Conservation (phyloP, 2,113 vertebrate species). For the Mirounga angustirostris region DNA sequence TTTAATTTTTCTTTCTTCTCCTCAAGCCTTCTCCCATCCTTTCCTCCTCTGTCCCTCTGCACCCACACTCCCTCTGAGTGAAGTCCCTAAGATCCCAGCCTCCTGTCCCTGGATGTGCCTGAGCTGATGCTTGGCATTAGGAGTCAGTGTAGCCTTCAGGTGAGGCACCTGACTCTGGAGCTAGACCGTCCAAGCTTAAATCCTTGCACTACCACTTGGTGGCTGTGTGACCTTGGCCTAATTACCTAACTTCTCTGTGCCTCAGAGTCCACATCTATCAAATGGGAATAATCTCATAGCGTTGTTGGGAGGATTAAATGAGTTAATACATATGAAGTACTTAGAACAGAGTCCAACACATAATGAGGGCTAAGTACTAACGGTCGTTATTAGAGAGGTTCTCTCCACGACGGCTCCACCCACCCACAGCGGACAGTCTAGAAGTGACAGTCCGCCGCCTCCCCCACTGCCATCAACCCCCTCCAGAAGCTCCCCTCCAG, state of each 20-base stretch:
- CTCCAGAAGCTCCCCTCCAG: not conserved
- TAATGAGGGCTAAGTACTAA: rapidly evolving
- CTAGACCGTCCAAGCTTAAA: not conserved
- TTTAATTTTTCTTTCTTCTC: not conserved
- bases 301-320: not conserved
- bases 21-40: not conserved
- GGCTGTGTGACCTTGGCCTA: not conserved
- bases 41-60: not conserved
- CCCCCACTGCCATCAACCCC: not conserved
- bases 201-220: not conserved
- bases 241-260: not conserved
- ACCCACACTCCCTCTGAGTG: too few species aligned
- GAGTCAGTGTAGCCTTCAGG: not conserved
- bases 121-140: not conserved
- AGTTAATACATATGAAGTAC: not conserved
- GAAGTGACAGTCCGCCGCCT: not conserved
- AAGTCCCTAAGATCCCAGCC: not conserved
- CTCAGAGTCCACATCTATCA: not conserved
- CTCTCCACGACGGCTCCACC: not conserved
- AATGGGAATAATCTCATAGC: not conserved
- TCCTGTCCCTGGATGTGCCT: too few species aligned
- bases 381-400: not conserved
- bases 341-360: not conserved
- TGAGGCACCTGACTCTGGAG: not conserved
- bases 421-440: not conserved